Conservation (phyloP, 2,888 invertebrate genomes). For the Brenthis hecate region DNA sequence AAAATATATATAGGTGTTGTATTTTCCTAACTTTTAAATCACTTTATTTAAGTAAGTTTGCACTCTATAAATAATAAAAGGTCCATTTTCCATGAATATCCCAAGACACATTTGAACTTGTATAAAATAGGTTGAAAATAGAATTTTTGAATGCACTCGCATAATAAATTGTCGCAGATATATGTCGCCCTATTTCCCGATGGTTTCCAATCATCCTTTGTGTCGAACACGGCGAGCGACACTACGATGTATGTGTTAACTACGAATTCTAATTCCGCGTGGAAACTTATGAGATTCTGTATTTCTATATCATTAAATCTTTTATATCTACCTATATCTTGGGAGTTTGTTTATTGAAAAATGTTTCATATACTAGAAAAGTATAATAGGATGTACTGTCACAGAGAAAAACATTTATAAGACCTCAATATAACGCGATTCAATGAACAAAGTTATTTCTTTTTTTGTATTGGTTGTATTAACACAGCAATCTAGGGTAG, state of each 20-base stretch:
- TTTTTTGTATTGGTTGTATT: too few relatives aligned
- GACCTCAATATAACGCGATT: too few relatives aligned
- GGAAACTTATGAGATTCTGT: constrained; percentile 6
- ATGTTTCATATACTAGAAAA: background rate
- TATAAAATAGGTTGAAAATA: constrained; percentile 10
- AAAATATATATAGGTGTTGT: too few relatives aligned
- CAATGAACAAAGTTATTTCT: too few relatives aligned
- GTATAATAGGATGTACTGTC: too few relatives aligned
- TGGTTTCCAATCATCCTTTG: constrained; percentile 40
- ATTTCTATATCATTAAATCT: constrained; percentile 6
- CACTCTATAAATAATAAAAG: too few relatives aligned
- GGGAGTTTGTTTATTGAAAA: background rate
- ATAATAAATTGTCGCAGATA: constrained; percentile 25
- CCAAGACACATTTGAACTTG: background rate
- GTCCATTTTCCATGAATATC: too few relatives aligned
- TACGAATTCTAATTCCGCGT: constrained; percentile 17
- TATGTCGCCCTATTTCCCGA: constrained; percentile 24
- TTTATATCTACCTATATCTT: background rate
- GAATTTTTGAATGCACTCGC: constrained; percentile 16
- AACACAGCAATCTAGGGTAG: too few relatives aligned
- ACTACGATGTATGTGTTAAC: constrained; percentile 14
- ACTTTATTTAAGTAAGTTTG: too few relatives aligned
- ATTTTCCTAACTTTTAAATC: too few relatives aligned
- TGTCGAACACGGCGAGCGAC: constrained; percentile 30
- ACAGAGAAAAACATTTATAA: too few relatives aligned